Evolutionary conservation across 2,888 invertebrate genomes (phyloP).

Genomic region (Pedicia rivosa): DNA sequence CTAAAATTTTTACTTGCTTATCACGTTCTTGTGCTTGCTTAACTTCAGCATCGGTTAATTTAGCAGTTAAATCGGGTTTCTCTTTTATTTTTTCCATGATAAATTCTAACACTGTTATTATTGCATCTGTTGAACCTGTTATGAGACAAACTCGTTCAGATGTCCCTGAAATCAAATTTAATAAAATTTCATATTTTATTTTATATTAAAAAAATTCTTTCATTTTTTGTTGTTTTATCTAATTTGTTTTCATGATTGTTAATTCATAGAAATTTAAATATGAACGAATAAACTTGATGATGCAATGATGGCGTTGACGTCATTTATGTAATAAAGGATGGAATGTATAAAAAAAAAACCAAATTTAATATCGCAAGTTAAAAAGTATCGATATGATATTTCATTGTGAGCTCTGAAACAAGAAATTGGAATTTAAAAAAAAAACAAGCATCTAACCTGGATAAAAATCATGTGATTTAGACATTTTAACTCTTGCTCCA

Average conservation of each 20-base stretch:
- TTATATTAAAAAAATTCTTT: neutral
- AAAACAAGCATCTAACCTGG: constrained; percentile 54
- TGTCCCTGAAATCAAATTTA: constrained; percentile 46
- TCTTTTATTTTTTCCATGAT: constrained; percentile 93
- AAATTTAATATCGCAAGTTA: neutral
- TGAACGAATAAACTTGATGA: too few relatives aligned
- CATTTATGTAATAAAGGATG: neutral
- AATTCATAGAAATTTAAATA: too few relatives aligned
- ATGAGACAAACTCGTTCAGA: constrained; percentile 88
- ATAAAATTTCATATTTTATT: constrained; percentile 1
- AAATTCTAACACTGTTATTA: constrained; percentile 81
- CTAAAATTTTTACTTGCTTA: constrained; percentile 89
- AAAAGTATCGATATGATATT: too few relatives aligned
- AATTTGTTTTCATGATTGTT: neutral
- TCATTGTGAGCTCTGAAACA: too few relatives aligned
- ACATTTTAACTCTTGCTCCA: constrained; percentile 97
- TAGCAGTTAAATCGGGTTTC: constrained; percentile 78
- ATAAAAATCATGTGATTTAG: constrained; percentile 96
- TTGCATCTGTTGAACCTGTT: constrained; percentile 79
- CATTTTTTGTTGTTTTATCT: neutral
- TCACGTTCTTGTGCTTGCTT: constrained; percentile 79
- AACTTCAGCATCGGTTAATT: constrained; percentile 65
- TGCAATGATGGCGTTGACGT: too few relatives aligned
- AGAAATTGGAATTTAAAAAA: too few relatives aligned
- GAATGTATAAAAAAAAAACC: neutral